Conservation (phyloP, 2,888 invertebrate genomes). For the Melanophora roralis region DNA sequence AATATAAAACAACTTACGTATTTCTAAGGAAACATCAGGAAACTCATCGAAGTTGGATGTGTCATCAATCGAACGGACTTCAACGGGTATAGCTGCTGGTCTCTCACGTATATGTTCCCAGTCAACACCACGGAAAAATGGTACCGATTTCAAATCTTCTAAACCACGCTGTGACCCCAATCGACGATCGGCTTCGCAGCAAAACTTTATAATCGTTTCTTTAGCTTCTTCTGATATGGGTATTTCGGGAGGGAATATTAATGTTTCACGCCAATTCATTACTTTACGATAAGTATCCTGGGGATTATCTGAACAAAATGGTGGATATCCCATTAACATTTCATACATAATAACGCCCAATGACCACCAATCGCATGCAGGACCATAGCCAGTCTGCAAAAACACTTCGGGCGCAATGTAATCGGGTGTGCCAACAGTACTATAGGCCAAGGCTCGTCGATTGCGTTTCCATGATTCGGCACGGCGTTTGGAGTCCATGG, state of each 20-base stretch:
- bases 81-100: conserved; percentile 98
- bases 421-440: conserved; percentile 98
- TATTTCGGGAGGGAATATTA: conserved; percentile 99
- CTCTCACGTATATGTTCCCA: conserved; percentile 99
- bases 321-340: conserved; percentile 99
- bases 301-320: conserved; percentile 96
- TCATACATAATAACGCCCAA: conserved; percentile 99
- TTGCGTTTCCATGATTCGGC: conserved; percentile 99
- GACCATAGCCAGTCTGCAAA: conserved; percentile 97
- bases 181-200: conserved; percentile 96
- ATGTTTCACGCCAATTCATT: conserved; percentile 99
- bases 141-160: conserved; percentile 93
- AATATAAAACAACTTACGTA: conserved; percentile 85
- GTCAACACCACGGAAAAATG: conserved; percentile 98
- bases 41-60: conserved; percentile 99
- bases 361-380: conserved; percentile 99
- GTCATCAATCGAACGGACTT: conserved; percentile 99
- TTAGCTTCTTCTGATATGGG: conserved; percentile 99
- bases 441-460: conserved; percentile 94
- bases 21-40: conserved; percentile 98
- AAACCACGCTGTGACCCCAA: conserved; percentile 92
- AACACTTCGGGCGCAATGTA: conserved; percentile 99
- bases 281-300: conserved; percentile 84
- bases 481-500: conserved; percentile 98
- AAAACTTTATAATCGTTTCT: conserved; percentile 96